These are phyloP conservation scores for Anthoptus insignis DNA, from an alignment of 2,888 invertebrate genomes.

Conservation along the genomic window DNA sequence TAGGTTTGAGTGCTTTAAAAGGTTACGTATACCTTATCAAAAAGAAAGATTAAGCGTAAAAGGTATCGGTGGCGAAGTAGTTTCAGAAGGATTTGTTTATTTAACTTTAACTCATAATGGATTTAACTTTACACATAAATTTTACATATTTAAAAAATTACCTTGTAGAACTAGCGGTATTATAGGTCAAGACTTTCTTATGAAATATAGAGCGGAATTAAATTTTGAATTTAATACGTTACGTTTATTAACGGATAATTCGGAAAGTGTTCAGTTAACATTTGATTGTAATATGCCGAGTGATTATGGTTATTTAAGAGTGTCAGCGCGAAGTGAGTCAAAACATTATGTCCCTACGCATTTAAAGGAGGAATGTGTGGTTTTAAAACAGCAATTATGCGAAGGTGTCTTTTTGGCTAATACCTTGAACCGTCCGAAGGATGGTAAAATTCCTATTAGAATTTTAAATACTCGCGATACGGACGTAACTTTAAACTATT, in stretches of 20 bases:
- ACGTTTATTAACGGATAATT: not conserved
- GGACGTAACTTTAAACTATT: slow-evolving; percentile 8
- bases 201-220: slow-evolving; percentile 23
- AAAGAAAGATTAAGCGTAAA: slow-evolving; percentile 12
- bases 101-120: slow-evolving; percentile 12
- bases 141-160: slow-evolving; percentile 20
- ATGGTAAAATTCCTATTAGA: slow-evolving; percentile 15
- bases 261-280: not conserved
- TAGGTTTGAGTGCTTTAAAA: not conserved
- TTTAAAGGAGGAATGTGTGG: slow-evolving; percentile 38
- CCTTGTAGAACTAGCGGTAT: slow-evolving; percentile 35
- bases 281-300: not conserved
- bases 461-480: not conserved
- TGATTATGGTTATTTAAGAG: not conserved
- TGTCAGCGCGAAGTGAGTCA: slow-evolving; percentile 43
- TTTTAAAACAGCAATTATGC: slow-evolving; percentile 41
- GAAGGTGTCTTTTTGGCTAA: slow-evolving; percentile 45
- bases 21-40: slow-evolving; percentile 4
- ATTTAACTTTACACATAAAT: slow-evolving; percentile 11
- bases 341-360: slow-evolving; percentile 36
- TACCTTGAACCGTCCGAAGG: slow-evolving; percentile 32
- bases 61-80: not conserved
- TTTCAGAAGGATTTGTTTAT: slow-evolving; percentile 14
- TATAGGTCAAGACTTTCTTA: slow-evolving; percentile 46
- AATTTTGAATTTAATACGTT: slow-evolving; percentile 18